Evolutionary conservation across 2,113 vertebrate species (phyloP).

Genomic region (Elgaria multicarinata): DNA sequence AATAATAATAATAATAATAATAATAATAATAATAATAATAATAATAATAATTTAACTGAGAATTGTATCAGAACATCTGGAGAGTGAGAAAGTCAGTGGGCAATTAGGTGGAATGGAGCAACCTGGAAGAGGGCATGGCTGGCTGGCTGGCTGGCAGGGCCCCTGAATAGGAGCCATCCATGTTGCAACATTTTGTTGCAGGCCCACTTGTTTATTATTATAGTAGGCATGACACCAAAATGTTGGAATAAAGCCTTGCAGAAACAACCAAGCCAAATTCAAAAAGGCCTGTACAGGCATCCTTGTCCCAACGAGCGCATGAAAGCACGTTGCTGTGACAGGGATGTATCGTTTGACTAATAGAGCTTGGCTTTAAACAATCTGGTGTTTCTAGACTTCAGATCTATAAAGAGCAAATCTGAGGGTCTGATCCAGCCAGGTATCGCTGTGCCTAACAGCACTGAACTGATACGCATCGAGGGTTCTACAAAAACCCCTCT

Average conservation of each 20-base stretch:
- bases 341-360: slow-evolving; percentile 34
- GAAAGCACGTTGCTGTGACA: slow-evolving; percentile 5
- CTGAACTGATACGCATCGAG: slow-evolving; percentile 34
- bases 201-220: background rate
- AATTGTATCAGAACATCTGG: background rate
- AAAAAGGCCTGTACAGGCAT: slow-evolving; percentile 1
- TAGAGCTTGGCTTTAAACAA: slow-evolving; percentile 46
- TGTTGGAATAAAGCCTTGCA: background rate
- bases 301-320: slow-evolving; percentile 31
- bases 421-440: slow-evolving; percentile 50
- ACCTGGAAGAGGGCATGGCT: background rate
- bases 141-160: background rate
- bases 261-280: slow-evolving; percentile 30
- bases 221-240: background rate
- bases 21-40: no score
- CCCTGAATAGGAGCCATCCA: background rate
- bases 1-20: no score
- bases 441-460: slow-evolving; percentile 45
- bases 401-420: slow-evolving; percentile 50
- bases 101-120: background rate
- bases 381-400: slow-evolving; percentile 41
- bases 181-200: background rate
- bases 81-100: background rate
- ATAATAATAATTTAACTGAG: no score
- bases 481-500: slow-evolving; percentile 58